phyloP scores from a whole-genome alignment of 2,888 invertebrate species.

The Cyclophora punctaria region DNA sequence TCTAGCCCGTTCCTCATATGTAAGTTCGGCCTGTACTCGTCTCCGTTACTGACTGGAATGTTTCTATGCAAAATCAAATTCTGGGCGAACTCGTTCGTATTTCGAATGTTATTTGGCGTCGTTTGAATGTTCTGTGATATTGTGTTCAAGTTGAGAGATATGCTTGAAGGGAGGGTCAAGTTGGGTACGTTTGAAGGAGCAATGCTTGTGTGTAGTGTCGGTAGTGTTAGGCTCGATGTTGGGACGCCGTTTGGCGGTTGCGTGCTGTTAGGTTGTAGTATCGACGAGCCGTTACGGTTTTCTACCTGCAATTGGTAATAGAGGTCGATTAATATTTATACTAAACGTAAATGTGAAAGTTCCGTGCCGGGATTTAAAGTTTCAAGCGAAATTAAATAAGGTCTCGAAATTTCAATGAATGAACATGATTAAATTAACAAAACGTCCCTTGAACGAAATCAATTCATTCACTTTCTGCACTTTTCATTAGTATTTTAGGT shows the following conservation, averaged over 20 bases:
- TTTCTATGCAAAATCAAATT: slow-evolving; percentile 53
- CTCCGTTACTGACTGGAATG: slow-evolving; percentile 51
- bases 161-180: slow-evolving; percentile 45
- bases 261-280: slow-evolving; percentile 41
- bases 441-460: no score
- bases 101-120: slow-evolving; percentile 44
- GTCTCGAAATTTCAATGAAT: no score
- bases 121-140: slow-evolving; percentile 32
- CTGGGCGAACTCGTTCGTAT: slow-evolving; percentile 50
- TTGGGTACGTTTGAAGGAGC: slow-evolving; percentile 43
- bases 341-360: no score
- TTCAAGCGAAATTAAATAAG: no score
- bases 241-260: slow-evolving; percentile 50
- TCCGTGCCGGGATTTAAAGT: no score
- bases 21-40: slow-evolving; percentile 43
- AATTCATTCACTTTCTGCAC: no score
- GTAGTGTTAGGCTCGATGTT: slow-evolving; percentile 38
- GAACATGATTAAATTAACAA: no score
- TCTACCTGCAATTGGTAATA: slow-evolving; percentile 39
- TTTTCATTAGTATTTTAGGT: no score
- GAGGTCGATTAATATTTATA: no score
- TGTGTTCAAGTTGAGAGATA: slow-evolving; percentile 49
- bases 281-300: slow-evolving; percentile 54
- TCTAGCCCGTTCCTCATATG: slow-evolving; percentile 57
- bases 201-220: slow-evolving; percentile 36